Percentiles rank a stretch among this genome's conserved stretches.
Conservation (phyloP, 2,888 invertebrate genomes). For the Cepaea hortensis region DNA sequence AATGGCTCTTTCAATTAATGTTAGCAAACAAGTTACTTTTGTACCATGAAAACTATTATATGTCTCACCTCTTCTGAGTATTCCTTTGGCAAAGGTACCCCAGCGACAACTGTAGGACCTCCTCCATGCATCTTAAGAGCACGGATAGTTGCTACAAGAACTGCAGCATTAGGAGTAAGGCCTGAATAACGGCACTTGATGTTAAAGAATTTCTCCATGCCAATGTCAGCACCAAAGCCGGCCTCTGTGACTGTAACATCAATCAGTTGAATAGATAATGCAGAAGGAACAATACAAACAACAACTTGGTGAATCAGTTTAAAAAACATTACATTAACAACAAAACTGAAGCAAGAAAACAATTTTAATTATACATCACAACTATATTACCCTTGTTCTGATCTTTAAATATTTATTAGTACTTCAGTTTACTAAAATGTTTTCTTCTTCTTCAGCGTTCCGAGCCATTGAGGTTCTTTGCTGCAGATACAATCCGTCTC, state of each 20-base stretch:
- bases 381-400: neutral
- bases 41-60: neutral
- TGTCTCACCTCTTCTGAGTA: slow-evolving; percentile 81
- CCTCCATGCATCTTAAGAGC: slow-evolving; percentile 99
- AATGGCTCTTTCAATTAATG: too few relatives aligned
- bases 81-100: slow-evolving; percentile 87
- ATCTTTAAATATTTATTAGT: too few relatives aligned
- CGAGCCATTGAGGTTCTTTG: too few relatives aligned
- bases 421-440: too few relatives aligned
- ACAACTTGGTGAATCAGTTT: neutral
- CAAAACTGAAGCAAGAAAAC: neutral
- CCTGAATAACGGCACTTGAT: slow-evolving; percentile 95
- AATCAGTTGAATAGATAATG: neutral
- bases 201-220: slow-evolving; percentile 98
- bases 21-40: too few relatives aligned
- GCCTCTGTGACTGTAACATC: slow-evolving; percentile 87
- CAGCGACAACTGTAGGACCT: slow-evolving; percentile 89
- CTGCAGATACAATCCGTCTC: too few relatives aligned
- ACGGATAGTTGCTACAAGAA: slow-evolving; percentile 93
- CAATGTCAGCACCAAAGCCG: slow-evolving; percentile 98
- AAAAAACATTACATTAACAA: neutral
- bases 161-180: slow-evolving; percentile 89
- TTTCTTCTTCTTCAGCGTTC: too few relatives aligned
- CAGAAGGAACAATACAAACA: neutral
- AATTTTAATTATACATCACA: neutral